phyloP scores from a whole-genome alignment of 2,888 invertebrate genomes.

The Busseola fusca region DNA sequence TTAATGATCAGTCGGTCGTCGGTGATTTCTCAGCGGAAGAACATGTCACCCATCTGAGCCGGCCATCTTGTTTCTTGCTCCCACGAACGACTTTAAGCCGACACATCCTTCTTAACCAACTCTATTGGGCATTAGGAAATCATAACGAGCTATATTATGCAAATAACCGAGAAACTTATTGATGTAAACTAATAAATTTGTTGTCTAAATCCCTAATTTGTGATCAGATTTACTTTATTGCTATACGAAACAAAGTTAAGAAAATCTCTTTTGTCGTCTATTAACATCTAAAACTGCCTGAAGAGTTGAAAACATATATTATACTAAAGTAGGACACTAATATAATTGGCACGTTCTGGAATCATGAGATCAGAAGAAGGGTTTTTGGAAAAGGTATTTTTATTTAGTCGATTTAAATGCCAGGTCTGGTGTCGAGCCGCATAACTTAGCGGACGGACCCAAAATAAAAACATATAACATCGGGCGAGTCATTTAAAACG shows the following conservation, averaged over 20 bases:
- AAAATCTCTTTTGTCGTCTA: constrained; percentile 19
- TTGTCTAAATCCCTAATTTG: constrained; percentile 45
- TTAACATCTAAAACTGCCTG: constrained; percentile 5
- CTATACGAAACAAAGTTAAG: constrained; percentile 21
- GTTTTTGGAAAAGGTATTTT: constrained; percentile 42
- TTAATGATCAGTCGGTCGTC: constrained; percentile 43
- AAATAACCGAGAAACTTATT: constrained; percentile 53
- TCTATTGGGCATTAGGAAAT: constrained; percentile 49
- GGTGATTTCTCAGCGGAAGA: constrained; percentile 55
- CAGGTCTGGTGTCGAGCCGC: constrained; percentile 52
- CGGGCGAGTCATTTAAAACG: constrained; percentile 60
- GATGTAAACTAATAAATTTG: constrained; percentile 48
- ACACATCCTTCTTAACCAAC: constrained; percentile 67
- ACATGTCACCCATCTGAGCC: constrained; percentile 46
- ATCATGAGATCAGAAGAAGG: constrained; percentile 35
- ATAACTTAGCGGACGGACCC: constrained; percentile 54
- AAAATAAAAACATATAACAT: constrained; percentile 58
- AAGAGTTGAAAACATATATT: constrained; percentile 2
- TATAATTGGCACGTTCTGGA: constrained; percentile 24
- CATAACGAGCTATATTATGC: constrained; percentile 55
- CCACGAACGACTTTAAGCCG: constrained; percentile 61
- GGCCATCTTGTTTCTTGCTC: constrained; percentile 48
- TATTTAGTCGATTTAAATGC: constrained; percentile 50
- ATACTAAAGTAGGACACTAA: neutral
- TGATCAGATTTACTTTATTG: constrained; percentile 44